Evolutionary conservation across 2,113 vertebrate genomes (phyloP), one percentile per base, ranked within the genome.

Genomic region (Malurus cyaneus): DNA sequence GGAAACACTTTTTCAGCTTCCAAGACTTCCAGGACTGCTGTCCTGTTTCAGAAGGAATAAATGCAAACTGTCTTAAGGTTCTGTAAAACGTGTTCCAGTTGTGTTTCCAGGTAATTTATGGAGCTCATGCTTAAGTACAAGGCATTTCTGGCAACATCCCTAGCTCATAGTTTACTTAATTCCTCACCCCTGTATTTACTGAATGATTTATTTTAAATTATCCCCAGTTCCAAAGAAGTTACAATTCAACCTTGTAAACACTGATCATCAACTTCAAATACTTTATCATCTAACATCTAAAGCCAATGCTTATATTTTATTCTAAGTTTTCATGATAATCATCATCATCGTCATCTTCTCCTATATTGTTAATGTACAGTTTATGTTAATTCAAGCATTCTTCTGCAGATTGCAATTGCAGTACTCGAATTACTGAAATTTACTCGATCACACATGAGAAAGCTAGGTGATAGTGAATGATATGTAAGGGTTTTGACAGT

Each of bases 41-140:
- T 82, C 50, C n/a, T 65, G 62, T 76, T 96, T 82, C 61, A 59
- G 36, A 61, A 76, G 62, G 34, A 89, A 42, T 72, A 70, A 69
- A 82, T 82, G 31, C 39, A 82, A 73, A 64, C 42, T 72, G 31
- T 57, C 17, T 18, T 65, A 76, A 82, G 41, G 34, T 65, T 80
- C 80, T 56, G n/a, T 76, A 77, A 50, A 89, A 73, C 12, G 13
- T 11, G 3, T 81, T 89, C 69, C 50, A 62, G 32, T 67, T 84
- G 26, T 89, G 34, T 80, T 92, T 85, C 86, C 79, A 80, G 71
- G 46, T 94, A 77, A 71, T 88, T n/a, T 88, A 74, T 56, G 91
- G 85, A 61, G 14, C 12, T 92, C 21, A 14, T 53, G 18, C 49
- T 62, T 74, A 65, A 88, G 60, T 71, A 86, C 13, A 66, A 65